These are phyloP conservation scores for Lethrus apterus DNA, from an alignment of 1,140 invertebrate genomes.

Conservation along the genomic window DNA sequence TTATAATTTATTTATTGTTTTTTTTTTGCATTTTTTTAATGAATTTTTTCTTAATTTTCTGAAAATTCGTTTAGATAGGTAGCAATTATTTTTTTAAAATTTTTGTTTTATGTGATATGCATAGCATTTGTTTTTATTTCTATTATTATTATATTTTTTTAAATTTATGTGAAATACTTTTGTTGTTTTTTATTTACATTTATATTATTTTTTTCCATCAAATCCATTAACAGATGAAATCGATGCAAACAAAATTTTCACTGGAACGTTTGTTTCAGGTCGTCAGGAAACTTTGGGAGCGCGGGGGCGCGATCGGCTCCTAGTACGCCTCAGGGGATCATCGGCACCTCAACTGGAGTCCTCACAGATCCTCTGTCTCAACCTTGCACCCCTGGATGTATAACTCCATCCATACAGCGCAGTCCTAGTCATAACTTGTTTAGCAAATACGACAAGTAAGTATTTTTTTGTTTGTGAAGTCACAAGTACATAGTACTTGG, in stretches of 20 bases:
- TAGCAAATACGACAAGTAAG: slow-evolving; percentile 36
- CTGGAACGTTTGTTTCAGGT: slow-evolving; percentile 37
- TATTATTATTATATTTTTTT: not conserved
- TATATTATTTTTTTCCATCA: not conserved
- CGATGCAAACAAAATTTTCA: no score
- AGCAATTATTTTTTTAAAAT: no score
- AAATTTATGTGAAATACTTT: not conserved
- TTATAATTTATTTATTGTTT: no score
- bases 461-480: slow-evolving; percentile 19
- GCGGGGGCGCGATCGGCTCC: slow-evolving; percentile 37
- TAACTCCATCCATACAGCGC: slow-evolving; percentile 25
- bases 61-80: no score
- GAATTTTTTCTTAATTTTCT: no score
- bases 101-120: no score
- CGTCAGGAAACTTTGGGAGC: slow-evolving; percentile 38
- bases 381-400: slow-evolving; percentile 22
- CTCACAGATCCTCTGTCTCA: slow-evolving; percentile 18
- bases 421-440: slow-evolving; percentile 38
- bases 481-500: no score
- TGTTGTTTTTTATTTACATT: not conserved
- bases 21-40: no score
- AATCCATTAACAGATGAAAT: no score
- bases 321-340: slow-evolving; percentile 31
- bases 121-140: no score
- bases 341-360: slow-evolving; percentile 21